A percentile compares a stretch with the other conserved stretches of the same genome.
phyloP scores from a whole-genome alignment of 2,888 invertebrate genomes.

The Microctonus aethiopoides region DNA sequence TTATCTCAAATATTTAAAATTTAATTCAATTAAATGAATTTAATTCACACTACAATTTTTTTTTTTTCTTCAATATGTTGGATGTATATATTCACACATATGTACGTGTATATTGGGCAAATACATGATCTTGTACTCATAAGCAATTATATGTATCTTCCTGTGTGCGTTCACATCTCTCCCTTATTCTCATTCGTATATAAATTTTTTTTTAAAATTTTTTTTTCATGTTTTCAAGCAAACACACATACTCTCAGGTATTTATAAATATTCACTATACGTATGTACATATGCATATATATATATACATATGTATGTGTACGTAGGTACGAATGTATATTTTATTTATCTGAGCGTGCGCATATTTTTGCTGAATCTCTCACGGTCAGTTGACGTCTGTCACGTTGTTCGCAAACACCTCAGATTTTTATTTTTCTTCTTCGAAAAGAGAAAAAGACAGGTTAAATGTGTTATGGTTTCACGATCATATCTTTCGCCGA shows the following conservation, averaged over 20 bases:
- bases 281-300: not conserved
- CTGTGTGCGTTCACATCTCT: not conserved
- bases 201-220: not conserved
- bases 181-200: constrained; percentile 5
- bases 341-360: not conserved
- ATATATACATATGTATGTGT: too few species aligned
- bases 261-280: not conserved
- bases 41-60: too few species aligned
- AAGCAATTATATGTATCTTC: constrained; percentile 33
- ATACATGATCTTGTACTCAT: constrained; percentile 29
- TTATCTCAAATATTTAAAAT: too few species aligned
- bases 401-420: not conserved
- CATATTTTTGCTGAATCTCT: constrained; percentile 3
- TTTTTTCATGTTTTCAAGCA: not conserved
- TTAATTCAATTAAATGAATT: too few species aligned
- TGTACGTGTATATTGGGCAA: too few species aligned
- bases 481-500: constrained; percentile 2
- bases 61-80: too few species aligned
- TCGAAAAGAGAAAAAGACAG: too few species aligned
- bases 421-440: not conserved
- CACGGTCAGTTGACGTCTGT: constrained; percentile 11
- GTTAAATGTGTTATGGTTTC: not conserved
- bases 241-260: not conserved
- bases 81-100: too few species aligned
- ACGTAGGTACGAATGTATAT: too few species aligned